These are phyloP conservation scores for Siderastrea siderea DNA, from an alignment of 92 coral and sea anemone genomes.

Conservation along the genomic window DNA sequence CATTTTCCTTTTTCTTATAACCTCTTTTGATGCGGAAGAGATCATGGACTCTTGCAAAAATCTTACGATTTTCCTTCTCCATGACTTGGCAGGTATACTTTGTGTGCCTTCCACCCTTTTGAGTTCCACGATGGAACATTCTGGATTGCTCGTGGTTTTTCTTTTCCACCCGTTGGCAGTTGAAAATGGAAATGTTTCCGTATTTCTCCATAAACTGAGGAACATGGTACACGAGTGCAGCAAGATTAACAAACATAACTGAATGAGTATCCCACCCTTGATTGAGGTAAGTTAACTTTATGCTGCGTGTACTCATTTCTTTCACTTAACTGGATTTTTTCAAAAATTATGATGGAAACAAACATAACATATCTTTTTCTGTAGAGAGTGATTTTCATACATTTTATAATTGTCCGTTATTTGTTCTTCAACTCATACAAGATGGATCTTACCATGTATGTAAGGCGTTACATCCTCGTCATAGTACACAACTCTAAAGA, in stretches of 20 bases:
- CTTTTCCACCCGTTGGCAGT: constrained; percentile 68
- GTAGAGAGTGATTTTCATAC: too few species aligned
- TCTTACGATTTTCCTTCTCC: constrained; percentile 17
- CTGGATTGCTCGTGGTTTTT: constrained; percentile 46
- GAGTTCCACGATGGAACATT: constrained; percentile 51
- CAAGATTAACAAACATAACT: constrained; percentile 1
- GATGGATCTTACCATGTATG: constrained; percentile 52
- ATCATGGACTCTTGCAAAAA: constrained; percentile 2
- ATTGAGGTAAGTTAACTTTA: not conserved
- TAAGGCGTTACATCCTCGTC: constrained; percentile 65
- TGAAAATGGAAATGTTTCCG: constrained; percentile 38
- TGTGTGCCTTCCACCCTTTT: constrained; percentile 53
- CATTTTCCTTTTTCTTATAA: not conserved
- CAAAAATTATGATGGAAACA: too few species aligned
- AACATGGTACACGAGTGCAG: constrained; percentile 55
- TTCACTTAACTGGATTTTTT: too few species aligned
- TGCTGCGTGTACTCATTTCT: too few species aligned
- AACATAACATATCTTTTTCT: not conserved
- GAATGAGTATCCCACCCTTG: not conserved
- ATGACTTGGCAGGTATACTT: constrained; percentile 57
- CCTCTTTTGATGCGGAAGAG: not conserved
- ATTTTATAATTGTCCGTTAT: not conserved
- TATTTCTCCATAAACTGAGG: constrained; percentile 54
- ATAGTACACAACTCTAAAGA: constrained; percentile 32
- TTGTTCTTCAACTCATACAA: not conserved